Percentiles rank a stretch among this genome's conserved stretches.
These are phyloP conservation scores for Muricea muricata DNA, from an alignment of 92 coral and sea anemone genomes.

Conservation along the genomic window DNA sequence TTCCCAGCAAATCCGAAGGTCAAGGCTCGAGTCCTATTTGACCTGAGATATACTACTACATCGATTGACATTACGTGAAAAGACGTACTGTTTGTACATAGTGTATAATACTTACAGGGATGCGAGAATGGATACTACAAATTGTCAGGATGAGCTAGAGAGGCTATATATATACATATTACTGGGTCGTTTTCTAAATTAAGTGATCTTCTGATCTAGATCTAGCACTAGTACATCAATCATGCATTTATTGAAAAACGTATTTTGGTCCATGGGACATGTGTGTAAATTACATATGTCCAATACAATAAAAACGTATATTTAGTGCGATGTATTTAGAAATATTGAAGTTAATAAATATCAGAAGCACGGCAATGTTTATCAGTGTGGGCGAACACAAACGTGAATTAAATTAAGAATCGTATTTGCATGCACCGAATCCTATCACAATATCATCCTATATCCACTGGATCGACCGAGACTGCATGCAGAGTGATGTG, in stretches of 20 bases:
- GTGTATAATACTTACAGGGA: too few species aligned
- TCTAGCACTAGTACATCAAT: too few species aligned
- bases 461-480: background rate
- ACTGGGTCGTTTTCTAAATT: too few species aligned
- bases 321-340: background rate
- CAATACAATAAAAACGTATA: background rate
- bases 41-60: background rate
- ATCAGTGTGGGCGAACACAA: background rate
- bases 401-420: background rate
- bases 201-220: too few species aligned
- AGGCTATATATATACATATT: too few species aligned
- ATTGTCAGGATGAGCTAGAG: too few species aligned
- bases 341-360: background rate
- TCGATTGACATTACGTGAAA: background rate
- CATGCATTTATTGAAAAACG: background rate
- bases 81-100: too few species aligned
- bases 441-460: background rate
- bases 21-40: background rate
- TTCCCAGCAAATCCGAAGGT: background rate
- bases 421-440: background rate
- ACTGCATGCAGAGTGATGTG: background rate
- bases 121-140: too few species aligned
- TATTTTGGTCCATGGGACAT: background rate
- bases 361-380: background rate
- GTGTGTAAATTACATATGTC: background rate